Conservation (phyloP, 2,888 invertebrate species). For the Micoletzkya japonica region DNA sequence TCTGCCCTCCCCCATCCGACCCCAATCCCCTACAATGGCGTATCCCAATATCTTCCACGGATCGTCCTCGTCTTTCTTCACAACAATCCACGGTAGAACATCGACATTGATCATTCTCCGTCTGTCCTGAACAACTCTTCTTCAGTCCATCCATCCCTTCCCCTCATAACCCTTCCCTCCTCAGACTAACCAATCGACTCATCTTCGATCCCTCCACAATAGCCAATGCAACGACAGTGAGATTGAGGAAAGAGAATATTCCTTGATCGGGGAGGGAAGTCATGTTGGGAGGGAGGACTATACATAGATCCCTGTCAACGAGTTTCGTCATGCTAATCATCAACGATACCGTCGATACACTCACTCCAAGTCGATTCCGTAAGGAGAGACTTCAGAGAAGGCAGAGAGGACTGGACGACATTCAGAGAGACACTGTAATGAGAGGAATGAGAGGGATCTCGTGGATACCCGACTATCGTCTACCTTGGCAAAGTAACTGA, state of each 20-base stretch:
- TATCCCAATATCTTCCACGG: too few species aligned
- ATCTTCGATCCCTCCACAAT: background rate
- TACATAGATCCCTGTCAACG: constrained; percentile 6
- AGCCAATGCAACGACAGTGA: constrained; percentile 6
- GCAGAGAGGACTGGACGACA: constrained; percentile 22
- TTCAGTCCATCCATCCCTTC: background rate
- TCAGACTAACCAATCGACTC: background rate
- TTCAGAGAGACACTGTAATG: constrained; percentile 12
- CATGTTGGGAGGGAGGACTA: constrained; percentile 9
- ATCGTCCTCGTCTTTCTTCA: background rate
- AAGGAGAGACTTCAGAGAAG: constrained; percentile 2
- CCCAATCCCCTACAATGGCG: too few species aligned
- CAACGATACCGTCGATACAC: background rate
- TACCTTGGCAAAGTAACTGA: constrained; percentile 24
- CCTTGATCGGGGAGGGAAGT: constrained; percentile 13
- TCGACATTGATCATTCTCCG: constrained; percentile 7
- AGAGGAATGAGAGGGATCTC: background rate
- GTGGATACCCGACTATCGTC: too few species aligned
- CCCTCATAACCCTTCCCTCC: background rate
- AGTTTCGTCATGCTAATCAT: too few species aligned
- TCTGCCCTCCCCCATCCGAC: too few species aligned
- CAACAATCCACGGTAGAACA: background rate
- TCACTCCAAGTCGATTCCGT: constrained; percentile 6
- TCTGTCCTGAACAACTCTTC: background rate
- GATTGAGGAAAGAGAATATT: constrained; percentile 19